Base-by-base conservation (phyloP, 2,888 invertebrate species). In the Laothoe populi region DNA sequence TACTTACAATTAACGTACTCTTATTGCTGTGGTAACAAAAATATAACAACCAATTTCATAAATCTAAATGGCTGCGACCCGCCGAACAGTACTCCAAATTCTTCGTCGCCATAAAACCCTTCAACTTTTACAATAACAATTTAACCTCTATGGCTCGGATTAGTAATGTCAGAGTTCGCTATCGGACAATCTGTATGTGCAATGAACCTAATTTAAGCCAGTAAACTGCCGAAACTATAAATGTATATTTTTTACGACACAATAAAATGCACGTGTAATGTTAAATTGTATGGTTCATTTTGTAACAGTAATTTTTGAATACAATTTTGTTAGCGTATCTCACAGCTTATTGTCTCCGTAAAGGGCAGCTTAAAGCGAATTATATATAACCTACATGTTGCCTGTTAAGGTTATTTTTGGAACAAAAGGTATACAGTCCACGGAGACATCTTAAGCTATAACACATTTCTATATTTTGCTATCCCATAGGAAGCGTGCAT, bases 221-320 rank as follows among this genome's bases (percentile, higher is more conserved):
- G 53, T 53, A 53, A 53, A 53, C 19, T 16, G 26, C 48, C 53
- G 16, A 53, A 53, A 53, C 53, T 53, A 48, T 24, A 53, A 10
- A 53, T 19, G 35, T 53, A 53, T 35, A 53, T 53, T 53, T 53
- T 48, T 53, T 16, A 53, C 35, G 53, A 35, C 53, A 16, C 53
- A 19, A 13, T 53, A 35, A 53, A 53, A 35, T 53, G 53, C 53
- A 53, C 53, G 53, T 53, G 53, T 53, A 53, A 53, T 35, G 53
- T 53, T 35, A 53, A 53, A 53, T 35, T 31, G 53, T 16, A 35
- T 1, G 19, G n/a, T 16, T 19, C 5, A 53, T 31, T 19, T 35
- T 53, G 35, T 35, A 19, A 31, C 53, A 11, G 19, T 53, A 5
- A 53, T 35, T 35, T 53, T 24, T 46, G 11, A 44, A 4, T 44